Base-by-base conservation (phyloP, 2,888 invertebrate genomes). In the Drosophila mimica region DNA sequence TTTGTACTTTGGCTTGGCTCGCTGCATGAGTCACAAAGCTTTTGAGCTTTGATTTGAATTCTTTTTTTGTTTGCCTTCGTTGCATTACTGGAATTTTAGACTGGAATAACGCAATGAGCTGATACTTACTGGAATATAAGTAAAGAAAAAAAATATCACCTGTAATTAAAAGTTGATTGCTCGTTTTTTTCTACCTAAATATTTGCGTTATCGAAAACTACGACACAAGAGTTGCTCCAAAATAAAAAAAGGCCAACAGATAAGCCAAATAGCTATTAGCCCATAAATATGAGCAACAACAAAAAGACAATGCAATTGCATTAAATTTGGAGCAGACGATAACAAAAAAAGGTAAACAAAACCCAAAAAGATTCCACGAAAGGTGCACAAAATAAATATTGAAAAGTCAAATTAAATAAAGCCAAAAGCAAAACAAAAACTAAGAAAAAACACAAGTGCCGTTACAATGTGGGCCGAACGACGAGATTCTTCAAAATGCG, bases 241-340 rank as follows among this genome's bases (percentile, higher is more conserved):
- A 79, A 68, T 11, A 9, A 34, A 73, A 33, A 36, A 49, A 43
- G 36, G 0, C 33, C 34, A 31, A 56, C 52, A 74, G 86, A 83
- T 83, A 83, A 83, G 79, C 57, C 51, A 57, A 72, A 70, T 66
- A 67, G 43, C 54, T 65, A 64, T 69, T 72, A 65, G 61, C 60
- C 62, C 62, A 79, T 67, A 82, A 77, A 70, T 64, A 64, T 61
- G 54, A 38, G 31, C 11, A 54, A 34, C 20, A 54, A 52, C 25
- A 64, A 53, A 13, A 2, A 11, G 43, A 66, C 67, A 83, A 71
- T 83, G 81, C 86, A 83, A 71, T 81, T 83, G 79, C 83, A 85
- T 78, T 46, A 8, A 15, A 46, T 46, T 81, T 63, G 74, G 73
- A 71, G 63, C 70, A 46, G 36, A 8, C 48, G 82, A 82, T 82